Evolutionary conservation across 2,888 invertebrate genomes (phyloP), one percentile per base, ranked within the genome.

Genomic region (Philereme transversata): DNA sequence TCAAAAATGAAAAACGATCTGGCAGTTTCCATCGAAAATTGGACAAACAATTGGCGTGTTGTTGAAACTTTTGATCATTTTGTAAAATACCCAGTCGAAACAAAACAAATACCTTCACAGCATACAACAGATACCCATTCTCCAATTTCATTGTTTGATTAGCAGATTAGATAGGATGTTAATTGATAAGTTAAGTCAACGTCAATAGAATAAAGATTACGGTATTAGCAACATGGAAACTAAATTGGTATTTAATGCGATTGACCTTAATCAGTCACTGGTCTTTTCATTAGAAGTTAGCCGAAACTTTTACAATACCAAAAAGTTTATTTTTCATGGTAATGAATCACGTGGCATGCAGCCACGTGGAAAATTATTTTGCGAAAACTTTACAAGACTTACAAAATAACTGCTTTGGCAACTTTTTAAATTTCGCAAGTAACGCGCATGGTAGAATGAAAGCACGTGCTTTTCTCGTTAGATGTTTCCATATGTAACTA

Each of bases 161-260:
- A 67, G n/a, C 44, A 34, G 62, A 67, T 62, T 61, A 66, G 67
- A 68, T 71, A 69, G 11, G 43, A 7, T 48, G 64, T 68, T 69
- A 68, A 64, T 46, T 33, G 66, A 69, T 69, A 68, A 64, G 48
- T 33, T 57, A 63, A 60, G 40, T 67, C 6, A 8, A 61, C 71
- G 69, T 68, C 66, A 68, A 65, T 67, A 60, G 51, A 60, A 48
- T 49, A 47, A 52, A 61, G 66, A 63, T 64, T 60, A 60, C 11
- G 8, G 33, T 11, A 38, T 53, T 58, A 51, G 56, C 60, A 67
- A 47, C 54, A 58, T 57, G 40, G 59, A 49, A 52, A 57, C 44
- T 11, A n/a, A 53, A 38, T 41, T 47, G 62, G 50, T 67, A 62
- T 61, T 60, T 56, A 47, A 41, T 50, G 59, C 61, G 51, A 63